Evolutionary conservation across 2,797 vertebrate genomes (phyloP).

Genomic region (Monodelphis domestica): DNA sequence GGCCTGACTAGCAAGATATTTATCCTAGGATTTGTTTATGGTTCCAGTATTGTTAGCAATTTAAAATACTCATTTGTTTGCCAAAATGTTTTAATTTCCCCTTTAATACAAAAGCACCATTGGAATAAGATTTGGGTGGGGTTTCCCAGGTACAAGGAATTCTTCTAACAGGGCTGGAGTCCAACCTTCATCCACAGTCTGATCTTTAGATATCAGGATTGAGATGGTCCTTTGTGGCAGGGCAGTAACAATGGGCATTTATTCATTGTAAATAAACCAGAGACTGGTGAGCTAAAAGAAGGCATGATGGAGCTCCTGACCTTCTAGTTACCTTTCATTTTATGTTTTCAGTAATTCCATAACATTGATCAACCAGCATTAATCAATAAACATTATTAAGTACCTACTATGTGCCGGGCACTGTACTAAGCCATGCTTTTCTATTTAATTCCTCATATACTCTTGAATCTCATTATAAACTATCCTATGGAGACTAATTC

Average conservation of each 20-base stretch:
- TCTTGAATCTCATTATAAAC: conserved; percentile 47
- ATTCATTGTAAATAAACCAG: conserved; percentile 57
- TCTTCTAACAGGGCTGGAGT: conserved; percentile 58
- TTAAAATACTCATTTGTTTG: conserved; percentile 70
- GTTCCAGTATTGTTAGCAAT: conserved; percentile 50
- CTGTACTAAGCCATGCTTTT: too few species aligned
- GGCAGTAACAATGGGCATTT: conserved; percentile 55
- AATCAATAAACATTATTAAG: too few species aligned
- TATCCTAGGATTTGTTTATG: conserved; percentile 57
- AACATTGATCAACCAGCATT: not conserved
- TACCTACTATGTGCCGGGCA: too few species aligned
- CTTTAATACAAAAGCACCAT: conserved; percentile 62
- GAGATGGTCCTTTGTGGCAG: conserved; percentile 60
- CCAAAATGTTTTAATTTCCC: conserved; percentile 62
- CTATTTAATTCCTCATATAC: conserved; percentile 51
- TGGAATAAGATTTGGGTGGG: conserved; percentile 62
- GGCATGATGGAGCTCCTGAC: conserved; percentile 21
- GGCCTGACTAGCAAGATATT: conserved; percentile 52
- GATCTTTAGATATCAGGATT: conserved; percentile 32
- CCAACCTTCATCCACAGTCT: conserved; percentile 61
- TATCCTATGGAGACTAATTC: conserved; percentile 11
- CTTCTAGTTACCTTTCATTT: conserved; percentile 16
- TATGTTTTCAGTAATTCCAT: conserved; percentile 46
- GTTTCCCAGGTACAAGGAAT: conserved; percentile 61
- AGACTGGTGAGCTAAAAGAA: conserved; percentile 41